Evolutionary conservation across 2,797 vertebrate genomes (phyloP).

Genomic region (Cuniculus paca): DNA sequence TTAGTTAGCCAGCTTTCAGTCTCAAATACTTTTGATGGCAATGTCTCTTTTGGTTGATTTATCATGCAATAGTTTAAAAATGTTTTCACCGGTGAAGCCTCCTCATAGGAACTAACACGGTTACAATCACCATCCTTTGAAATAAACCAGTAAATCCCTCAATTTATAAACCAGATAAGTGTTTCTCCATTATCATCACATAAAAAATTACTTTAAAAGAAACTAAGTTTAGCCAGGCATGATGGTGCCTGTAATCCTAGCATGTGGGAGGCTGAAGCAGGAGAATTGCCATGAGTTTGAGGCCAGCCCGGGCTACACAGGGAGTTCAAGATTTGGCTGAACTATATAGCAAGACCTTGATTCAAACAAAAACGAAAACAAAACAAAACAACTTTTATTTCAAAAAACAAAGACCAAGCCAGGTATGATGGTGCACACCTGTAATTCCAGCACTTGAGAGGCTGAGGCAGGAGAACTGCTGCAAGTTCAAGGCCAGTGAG

Average conservation of each 20-base stretch:
- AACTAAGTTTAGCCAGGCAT: not conserved
- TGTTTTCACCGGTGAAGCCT: not conserved
- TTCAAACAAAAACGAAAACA: not conserved
- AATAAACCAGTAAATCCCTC: not conserved
- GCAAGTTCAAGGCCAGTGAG: not conserved
- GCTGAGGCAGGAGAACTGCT: not conserved
- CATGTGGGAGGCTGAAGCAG: not conserved
- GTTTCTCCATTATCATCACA: conserved; percentile 36
- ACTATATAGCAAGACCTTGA: not conserved
- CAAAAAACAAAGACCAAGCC: not conserved
- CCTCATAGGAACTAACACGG: not conserved
- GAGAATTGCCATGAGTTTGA: not conserved
- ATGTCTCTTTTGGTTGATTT: conserved; percentile 45
- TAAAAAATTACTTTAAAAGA: conserved; percentile 37
- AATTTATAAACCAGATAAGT: not conserved
- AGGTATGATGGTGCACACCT: not conserved
- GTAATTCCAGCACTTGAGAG: not conserved
- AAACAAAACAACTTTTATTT: not conserved
- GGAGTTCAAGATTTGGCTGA: not conserved
- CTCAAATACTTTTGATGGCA: not conserved
- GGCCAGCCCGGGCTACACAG: not conserved
- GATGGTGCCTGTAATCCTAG: not conserved
- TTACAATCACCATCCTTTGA: not conserved
- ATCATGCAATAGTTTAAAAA: conserved; percentile 20
- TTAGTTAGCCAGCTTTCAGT: conserved; percentile 8